Conservation (phyloP, 2,113 vertebrate species). For the Ifrita kowaldi region DNA sequence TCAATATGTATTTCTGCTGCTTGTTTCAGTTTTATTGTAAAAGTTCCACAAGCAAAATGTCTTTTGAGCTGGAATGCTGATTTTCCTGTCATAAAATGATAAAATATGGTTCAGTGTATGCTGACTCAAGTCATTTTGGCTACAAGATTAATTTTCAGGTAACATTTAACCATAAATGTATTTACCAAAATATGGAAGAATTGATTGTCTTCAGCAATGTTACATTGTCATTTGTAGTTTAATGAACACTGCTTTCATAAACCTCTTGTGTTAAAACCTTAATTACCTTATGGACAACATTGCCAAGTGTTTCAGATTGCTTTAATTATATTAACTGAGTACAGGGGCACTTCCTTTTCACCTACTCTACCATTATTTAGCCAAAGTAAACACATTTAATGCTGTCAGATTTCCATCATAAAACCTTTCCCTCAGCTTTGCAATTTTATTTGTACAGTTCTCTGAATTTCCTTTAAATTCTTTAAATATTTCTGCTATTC, state of each 20-base stretch:
- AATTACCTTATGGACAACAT: background rate
- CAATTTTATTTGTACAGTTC: background rate
- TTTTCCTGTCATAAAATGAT: background rate
- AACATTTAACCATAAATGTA: background rate
- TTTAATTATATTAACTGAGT: constrained; percentile 13
- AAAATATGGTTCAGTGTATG: background rate
- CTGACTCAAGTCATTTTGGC: background rate
- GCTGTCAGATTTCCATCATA: background rate
- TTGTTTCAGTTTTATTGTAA: background rate
- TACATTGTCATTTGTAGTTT: background rate
- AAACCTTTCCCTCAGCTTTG: background rate
- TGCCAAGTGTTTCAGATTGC: background rate
- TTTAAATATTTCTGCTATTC: background rate
- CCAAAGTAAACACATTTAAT: background rate
- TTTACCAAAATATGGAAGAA: background rate
- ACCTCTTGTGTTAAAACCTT: background rate
- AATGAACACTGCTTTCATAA: background rate
- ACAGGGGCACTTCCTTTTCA: background rate
- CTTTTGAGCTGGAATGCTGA: background rate
- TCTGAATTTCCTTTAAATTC: background rate
- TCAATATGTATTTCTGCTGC: background rate
- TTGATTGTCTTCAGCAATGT: background rate
- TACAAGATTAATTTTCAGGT: background rate
- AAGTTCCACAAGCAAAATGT: background rate
- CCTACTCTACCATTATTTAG: background rate